These are phyloP conservation scores for Callospermophilus lateralis DNA, from an alignment of 2,113 vertebrate genomes.

Conservation along the genomic window DNA sequence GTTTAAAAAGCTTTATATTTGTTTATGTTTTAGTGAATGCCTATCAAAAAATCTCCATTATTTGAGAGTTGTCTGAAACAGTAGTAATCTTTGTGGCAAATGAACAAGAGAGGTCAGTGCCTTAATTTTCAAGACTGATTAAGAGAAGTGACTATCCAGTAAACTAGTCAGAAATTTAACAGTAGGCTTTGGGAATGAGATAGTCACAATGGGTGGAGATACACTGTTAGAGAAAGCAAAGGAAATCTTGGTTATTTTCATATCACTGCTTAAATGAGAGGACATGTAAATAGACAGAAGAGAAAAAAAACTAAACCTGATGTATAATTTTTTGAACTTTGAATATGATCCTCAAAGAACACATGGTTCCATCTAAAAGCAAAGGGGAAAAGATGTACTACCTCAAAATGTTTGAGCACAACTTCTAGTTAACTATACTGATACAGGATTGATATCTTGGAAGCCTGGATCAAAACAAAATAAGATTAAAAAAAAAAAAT, in stretches of 20 bases:
- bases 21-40: not conserved
- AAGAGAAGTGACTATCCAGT: not conserved
- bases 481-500: not conserved
- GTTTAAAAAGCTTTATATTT: not conserved
- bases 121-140: not conserved
- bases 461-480: constrained; percentile 35
- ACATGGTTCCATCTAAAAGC: not conserved
- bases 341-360: not conserved
- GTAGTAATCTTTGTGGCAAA: not conserved
- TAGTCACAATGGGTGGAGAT: not conserved
- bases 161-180: not conserved
- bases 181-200: not conserved
- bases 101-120: not conserved
- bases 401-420: not conserved
- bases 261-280: not conserved
- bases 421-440: not conserved
- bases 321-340: not conserved
- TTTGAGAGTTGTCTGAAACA: not conserved
- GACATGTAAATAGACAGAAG: not conserved
- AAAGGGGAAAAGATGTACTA: not conserved
- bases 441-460: not conserved
- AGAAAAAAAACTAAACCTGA: not conserved
- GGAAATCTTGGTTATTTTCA: not conserved
- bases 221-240: not conserved
- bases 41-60: not conserved